Evolutionary conservation across 2,888 invertebrate species (phyloP).

Genomic region (Drosophila mimetica): DNA sequence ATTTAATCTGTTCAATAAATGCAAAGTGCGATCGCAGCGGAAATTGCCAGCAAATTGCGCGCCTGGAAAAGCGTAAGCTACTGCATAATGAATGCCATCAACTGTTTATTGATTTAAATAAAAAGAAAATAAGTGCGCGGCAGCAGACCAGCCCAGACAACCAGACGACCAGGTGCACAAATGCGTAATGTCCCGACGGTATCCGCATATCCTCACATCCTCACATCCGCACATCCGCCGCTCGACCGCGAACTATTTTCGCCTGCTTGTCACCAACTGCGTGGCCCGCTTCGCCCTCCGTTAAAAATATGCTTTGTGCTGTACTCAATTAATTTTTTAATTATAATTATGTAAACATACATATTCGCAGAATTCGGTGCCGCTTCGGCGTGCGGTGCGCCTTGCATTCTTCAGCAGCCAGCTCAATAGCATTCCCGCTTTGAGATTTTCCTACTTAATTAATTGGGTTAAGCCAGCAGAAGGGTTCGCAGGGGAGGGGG

Average conservation of each 20-base stretch:
- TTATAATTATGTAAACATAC: slow-evolving; percentile 59
- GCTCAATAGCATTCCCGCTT: slow-evolving; percentile 61
- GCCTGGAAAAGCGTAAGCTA: slow-evolving; percentile 49
- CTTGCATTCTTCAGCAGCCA: slow-evolving; percentile 11
- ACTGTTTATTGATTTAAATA: slow-evolving; percentile 53
- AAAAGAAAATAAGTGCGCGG: slow-evolving; percentile 28
- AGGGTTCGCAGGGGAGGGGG: background rate
- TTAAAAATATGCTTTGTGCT: slow-evolving; percentile 70
- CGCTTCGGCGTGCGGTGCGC: slow-evolving; percentile 1
- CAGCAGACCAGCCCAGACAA: slow-evolving; percentile 3
- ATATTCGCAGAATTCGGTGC: slow-evolving; percentile 30
- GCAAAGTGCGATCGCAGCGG: slow-evolving; percentile 52
- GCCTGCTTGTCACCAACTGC: slow-evolving; percentile 10
- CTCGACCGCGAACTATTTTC: slow-evolving; percentile 19
- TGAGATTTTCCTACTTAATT: slow-evolving; percentile 31
- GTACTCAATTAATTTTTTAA: slow-evolving; percentile 64
- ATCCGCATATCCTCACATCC: slow-evolving; percentile 10
- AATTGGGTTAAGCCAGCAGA: slow-evolving; percentile 16
- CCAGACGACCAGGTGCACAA: slow-evolving; percentile 4
- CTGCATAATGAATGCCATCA: slow-evolving; percentile 50
- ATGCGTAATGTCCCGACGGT: slow-evolving; percentile 17
- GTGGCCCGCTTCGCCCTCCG: background rate
- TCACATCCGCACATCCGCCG: slow-evolving; percentile 6
- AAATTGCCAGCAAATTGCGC: slow-evolving; percentile 70
- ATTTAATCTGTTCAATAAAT: slow-evolving; percentile 69